Percentiles rank a stretch among this genome's conserved stretches.
phyloP scores from a whole-genome alignment of 2,797 vertebrate genomes.

The Myotis myotis region DNA sequence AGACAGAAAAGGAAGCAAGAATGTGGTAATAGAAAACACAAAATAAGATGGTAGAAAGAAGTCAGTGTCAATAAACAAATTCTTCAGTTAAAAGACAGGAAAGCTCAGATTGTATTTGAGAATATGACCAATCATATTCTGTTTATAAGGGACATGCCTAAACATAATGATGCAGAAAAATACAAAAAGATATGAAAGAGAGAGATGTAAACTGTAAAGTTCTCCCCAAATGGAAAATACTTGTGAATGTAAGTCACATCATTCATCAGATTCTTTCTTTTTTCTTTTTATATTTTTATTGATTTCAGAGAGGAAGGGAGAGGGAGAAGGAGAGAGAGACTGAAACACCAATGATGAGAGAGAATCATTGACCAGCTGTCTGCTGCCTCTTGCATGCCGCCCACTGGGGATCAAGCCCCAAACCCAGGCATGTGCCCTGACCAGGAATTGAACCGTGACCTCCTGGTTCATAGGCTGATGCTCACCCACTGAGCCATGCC shows the following conservation, averaged over 20 bases:
- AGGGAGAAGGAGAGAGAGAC: not conserved
- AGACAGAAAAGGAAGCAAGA: not conserved
- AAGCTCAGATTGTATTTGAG: not conserved
- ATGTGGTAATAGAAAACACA: not conserved
- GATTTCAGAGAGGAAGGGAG: not conserved
- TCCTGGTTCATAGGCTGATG: not conserved
- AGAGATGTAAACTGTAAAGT: not conserved
- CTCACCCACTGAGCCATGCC: not conserved
- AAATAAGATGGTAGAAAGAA: constrained; percentile 1
- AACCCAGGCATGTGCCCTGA: not conserved
- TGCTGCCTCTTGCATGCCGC: not conserved
- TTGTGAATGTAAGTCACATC: not conserved
- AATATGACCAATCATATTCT: not conserved
- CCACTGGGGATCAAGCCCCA: not conserved
- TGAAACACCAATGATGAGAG: not conserved
- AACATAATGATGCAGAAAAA: not conserved
- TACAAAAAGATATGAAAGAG: not conserved
- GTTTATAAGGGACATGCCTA: not conserved
- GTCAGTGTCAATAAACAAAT: not conserved
- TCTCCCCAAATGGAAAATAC: not conserved
- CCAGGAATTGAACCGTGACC: not conserved
- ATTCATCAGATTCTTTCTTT: not conserved
- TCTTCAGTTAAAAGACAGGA: constrained; percentile 6
- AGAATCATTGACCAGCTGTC: not conserved
- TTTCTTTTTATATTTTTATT: not conserved